Evolutionary conservation across 1,140 invertebrate species (phyloP).

Genomic region (Calephelis nemesis): DNA sequence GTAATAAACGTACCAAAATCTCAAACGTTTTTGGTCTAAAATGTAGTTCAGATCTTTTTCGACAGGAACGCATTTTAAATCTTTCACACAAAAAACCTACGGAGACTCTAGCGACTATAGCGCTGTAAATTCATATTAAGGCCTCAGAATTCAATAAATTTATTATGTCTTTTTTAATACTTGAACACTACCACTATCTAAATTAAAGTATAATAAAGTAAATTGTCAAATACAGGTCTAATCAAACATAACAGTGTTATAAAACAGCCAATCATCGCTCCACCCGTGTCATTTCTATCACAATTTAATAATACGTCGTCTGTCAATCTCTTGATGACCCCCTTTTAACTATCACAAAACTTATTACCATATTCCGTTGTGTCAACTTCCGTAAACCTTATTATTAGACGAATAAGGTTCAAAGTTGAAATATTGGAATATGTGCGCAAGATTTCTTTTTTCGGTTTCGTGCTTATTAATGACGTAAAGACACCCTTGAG

Average conservation of each 20-base stretch:
- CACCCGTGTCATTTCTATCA: slow-evolving; percentile 54
- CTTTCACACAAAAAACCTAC: too few relatives aligned
- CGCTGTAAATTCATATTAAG: too few relatives aligned
- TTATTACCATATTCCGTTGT: neutral
- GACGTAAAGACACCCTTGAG: slow-evolving; percentile 43
- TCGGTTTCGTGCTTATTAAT: slow-evolving; percentile 45
- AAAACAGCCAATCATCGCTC: slow-evolving; percentile 60
- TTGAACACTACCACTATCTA: neutral
- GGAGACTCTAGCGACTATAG: too few relatives aligned
- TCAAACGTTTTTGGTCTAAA: too few relatives aligned
- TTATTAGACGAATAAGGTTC: neutral
- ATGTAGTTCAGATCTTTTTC: too few relatives aligned
- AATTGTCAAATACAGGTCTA: neutral
- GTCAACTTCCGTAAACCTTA: neutral
- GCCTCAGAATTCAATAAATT: too few relatives aligned
- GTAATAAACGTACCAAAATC: too few relatives aligned
- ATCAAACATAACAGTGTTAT: slow-evolving; percentile 47
- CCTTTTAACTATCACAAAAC: slow-evolving; percentile 39
- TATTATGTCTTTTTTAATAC: neutral
- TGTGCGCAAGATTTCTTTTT: slow-evolving; percentile 13
- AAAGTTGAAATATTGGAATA: neutral
- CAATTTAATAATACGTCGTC: slow-evolving; percentile 69
- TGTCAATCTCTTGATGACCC: slow-evolving; percentile 63
- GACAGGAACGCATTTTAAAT: too few relatives aligned
- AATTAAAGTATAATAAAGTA: neutral